Evolutionary conservation across 2,888 invertebrate species (phyloP), one percentile per base, ranked within the genome.

Genomic region (Leptogaster cylindrica): DNA sequence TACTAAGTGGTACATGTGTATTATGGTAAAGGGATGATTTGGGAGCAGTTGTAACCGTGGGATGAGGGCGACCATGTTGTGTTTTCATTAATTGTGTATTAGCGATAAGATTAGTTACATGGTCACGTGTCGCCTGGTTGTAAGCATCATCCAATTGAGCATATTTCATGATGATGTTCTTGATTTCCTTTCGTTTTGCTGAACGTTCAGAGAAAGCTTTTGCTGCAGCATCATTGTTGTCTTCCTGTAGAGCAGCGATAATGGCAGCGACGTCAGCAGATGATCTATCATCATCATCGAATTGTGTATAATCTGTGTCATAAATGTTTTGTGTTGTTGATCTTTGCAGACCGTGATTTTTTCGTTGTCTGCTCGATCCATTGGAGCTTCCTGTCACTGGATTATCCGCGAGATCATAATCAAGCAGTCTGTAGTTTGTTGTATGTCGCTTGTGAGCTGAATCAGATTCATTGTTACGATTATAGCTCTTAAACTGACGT

Each of bases 161-260:
- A 78, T 93, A 93, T 78, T 92, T 93, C 84, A 89, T 85, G 70
- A 92, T 91, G 68, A 93, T 83, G 74, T 89, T 88, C 78, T 91
- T 90, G 68, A 92, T 91, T 77, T 93, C 93, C 75, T 92, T 92
- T 33, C 93, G 86, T 74, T 89, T 88, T 7, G 89, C 89, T 77
- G 92, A 91, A 46, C 93, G 84, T 72, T 93, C 92, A 72, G 85
- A 85, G 51, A 83, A 70, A 83, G 77, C 80, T 67, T 76, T 77
- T 79, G 83, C 76, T 83, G 82, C 71, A 74, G 83, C 36, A 20
- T 75, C 78, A 71, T 80, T 81, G 67, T 82, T 84, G 74, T 81
- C 82, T 70, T 78, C 78, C 63, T 78, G 78, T 65, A 81, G 79
- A 51, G 80, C 78, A 66, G 76, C 66, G 33, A 79, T 74, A 36